Evolutionary conservation across 1,140 invertebrate species (phyloP).

Genomic region (Ptiloglossa arizonensis): DNA sequence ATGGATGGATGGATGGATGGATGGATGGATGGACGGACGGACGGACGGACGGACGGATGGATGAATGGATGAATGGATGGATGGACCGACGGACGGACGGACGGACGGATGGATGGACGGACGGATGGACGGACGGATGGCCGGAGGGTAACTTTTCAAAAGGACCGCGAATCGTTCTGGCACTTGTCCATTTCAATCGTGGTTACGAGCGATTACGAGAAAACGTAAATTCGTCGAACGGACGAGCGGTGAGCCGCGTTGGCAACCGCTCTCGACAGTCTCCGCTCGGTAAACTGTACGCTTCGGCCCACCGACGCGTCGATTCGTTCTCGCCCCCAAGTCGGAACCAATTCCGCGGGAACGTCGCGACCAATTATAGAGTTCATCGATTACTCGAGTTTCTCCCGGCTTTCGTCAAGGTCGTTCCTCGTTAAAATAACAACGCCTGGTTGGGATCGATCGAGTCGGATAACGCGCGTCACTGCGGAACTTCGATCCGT

Average conservation of each 20-base stretch:
- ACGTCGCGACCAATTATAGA: slow-evolving; percentile 17
- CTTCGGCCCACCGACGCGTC: neutral
- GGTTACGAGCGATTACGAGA: slow-evolving; percentile 16
- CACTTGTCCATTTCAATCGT: slow-evolving; percentile 21
- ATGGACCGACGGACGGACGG: too few species aligned
- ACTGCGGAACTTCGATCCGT: neutral
- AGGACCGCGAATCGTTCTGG: neutral
- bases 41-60: too few species aligned
- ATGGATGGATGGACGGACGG: too few species aligned
- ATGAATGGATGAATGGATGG: too few species aligned
- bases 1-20: too few species aligned
- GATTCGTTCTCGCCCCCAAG: neutral
- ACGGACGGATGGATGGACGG: too few species aligned
- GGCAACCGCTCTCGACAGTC: neutral
- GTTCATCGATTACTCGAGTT: slow-evolving; percentile 10
- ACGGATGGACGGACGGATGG: too few species aligned
- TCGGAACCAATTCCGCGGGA: slow-evolving; percentile 24
- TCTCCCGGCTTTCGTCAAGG: neutral
- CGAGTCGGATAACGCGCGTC: neutral
- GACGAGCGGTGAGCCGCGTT: slow-evolving; percentile 15
- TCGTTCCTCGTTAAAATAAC: slow-evolving; percentile 39
- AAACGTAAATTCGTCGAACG: slow-evolving; percentile 11
- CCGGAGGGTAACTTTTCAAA: neutral
- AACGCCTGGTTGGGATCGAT: slow-evolving; percentile 21
- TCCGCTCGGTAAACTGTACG: slow-evolving; percentile 2